Evolutionary conservation across 2,888 invertebrate genomes (phyloP).

Genomic region (Pedicia rivosa): DNA sequence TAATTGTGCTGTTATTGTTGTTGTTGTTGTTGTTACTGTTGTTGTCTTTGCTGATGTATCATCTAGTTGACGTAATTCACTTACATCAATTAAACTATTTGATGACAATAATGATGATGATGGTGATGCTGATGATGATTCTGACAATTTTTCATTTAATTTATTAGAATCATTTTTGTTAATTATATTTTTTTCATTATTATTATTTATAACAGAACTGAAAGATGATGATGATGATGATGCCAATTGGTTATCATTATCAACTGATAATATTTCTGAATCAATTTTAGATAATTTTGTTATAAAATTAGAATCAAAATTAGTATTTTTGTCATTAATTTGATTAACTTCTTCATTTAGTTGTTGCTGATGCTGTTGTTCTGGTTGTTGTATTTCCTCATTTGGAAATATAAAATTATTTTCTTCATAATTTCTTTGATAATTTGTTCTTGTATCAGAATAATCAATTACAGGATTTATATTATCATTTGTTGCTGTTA

Average conservation of each 20-base stretch:
- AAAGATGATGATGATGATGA: neutral
- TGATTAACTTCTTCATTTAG: neutral
- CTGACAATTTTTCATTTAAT: neutral
- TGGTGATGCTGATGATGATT: neutral
- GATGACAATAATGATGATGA: constrained; percentile 13
- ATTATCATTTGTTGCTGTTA: neutral
- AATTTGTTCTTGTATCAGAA: constrained; percentile 6
- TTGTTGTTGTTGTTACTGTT: constrained; percentile 1
- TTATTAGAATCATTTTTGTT: too few species aligned
- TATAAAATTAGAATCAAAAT: neutral
- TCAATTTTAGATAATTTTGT: too few species aligned
- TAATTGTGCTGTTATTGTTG: too few species aligned
- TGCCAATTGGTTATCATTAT: neutral
- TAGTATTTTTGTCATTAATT: neutral
- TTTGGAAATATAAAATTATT: constrained; percentile 7
- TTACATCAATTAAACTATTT: neutral
- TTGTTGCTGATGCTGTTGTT: neutral
- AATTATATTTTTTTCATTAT: neutral
- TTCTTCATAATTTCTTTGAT: constrained; percentile 8
- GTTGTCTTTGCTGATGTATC: neutral
- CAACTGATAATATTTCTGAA: neutral
- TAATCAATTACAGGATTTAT: neutral
- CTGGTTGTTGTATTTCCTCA: neutral
- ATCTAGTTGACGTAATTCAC: constrained; percentile 1
- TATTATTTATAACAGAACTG: too few species aligned